Percentiles rank a stretch among this genome's conserved stretches.
phyloP scores from a whole-genome alignment of 2,888 invertebrate species.

The Thecophora atra region DNA sequence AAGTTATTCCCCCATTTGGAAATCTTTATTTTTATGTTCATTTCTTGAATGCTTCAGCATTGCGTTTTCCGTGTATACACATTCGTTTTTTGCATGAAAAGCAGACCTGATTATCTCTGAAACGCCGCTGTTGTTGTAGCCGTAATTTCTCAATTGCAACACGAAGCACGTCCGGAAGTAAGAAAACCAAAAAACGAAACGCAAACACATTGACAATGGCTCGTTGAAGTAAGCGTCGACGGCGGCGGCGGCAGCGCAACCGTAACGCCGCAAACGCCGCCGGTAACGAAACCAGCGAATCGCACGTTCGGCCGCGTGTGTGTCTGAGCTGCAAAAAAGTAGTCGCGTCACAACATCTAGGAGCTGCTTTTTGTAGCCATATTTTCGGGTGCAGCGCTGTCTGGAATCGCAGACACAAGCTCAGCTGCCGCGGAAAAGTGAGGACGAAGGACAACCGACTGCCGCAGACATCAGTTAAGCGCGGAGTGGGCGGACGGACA shows the following conservation, averaged over 20 bases:
- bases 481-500: background rate
- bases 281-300: background rate
- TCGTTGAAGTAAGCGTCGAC: background rate
- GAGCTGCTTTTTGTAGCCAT: background rate
- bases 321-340: background rate
- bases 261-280: background rate
- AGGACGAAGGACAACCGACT: background rate
- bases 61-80: background rate
- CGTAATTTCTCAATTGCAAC: conserved; percentile 18
- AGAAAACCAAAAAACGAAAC: background rate
- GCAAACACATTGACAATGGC: background rate
- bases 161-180: conserved; percentile 17
- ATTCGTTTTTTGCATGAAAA: background rate
- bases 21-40: too few relatives aligned
- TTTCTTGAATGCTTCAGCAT: background rate
- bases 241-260: background rate
- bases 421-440: background rate
- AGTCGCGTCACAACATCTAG: background rate
- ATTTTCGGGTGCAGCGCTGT: background rate
- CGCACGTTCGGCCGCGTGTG: background rate
- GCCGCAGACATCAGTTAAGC: conserved; percentile 1
- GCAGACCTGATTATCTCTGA: background rate
- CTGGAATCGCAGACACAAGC: conserved; percentile 19
- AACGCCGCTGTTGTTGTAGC: background rate
- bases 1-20: too few relatives aligned